Conservation (phyloP, 2,888 invertebrate species). For the Protonemura montana region DNA sequence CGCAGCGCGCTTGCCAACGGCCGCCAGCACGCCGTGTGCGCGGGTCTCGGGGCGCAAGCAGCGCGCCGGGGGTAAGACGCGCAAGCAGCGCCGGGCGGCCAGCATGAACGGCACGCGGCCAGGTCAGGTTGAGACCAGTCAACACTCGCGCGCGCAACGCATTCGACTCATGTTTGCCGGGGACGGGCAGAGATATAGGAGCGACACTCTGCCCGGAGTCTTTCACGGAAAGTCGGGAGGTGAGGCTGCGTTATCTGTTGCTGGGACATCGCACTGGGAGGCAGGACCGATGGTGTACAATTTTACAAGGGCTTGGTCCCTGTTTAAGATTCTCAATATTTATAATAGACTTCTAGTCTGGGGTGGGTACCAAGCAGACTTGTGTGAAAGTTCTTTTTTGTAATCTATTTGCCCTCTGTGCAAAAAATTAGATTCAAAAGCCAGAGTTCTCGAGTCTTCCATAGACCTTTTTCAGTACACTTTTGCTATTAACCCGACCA, state of each 20-base stretch:
- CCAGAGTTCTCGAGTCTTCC: too few relatives aligned
- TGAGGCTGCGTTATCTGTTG: conserved; percentile 53
- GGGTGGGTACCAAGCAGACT: too few relatives aligned
- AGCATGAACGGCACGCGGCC: conserved; percentile 46
- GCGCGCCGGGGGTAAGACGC: conserved; percentile 40
- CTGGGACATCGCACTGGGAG: too few relatives aligned
- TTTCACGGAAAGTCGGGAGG: conserved; percentile 62
- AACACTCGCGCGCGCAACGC: conserved; percentile 53
- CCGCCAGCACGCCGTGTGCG: conserved; percentile 51
- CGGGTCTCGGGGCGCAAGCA: conserved; percentile 42
- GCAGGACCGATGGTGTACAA: too few relatives aligned
- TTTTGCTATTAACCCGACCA: too few relatives aligned
- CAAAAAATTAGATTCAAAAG: too few relatives aligned
- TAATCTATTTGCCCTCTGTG: too few relatives aligned
- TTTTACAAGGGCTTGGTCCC: too few relatives aligned
- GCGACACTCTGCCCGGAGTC: conserved; percentile 60
- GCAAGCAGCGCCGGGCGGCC: conserved; percentile 49
- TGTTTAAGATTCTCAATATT: too few relatives aligned
- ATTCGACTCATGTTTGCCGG: conserved; percentile 55
- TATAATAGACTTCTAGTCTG: too few relatives aligned
- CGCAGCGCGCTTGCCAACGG: conserved; percentile 48
- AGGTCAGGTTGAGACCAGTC: conserved; percentile 51
- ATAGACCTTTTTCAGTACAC: too few relatives aligned
- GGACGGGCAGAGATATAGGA: conserved; percentile 48
- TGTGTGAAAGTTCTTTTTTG: too few relatives aligned